Evolutionary conservation across 2,888 invertebrate genomes (phyloP).

Genomic region (Alloplasta piceator): DNA sequence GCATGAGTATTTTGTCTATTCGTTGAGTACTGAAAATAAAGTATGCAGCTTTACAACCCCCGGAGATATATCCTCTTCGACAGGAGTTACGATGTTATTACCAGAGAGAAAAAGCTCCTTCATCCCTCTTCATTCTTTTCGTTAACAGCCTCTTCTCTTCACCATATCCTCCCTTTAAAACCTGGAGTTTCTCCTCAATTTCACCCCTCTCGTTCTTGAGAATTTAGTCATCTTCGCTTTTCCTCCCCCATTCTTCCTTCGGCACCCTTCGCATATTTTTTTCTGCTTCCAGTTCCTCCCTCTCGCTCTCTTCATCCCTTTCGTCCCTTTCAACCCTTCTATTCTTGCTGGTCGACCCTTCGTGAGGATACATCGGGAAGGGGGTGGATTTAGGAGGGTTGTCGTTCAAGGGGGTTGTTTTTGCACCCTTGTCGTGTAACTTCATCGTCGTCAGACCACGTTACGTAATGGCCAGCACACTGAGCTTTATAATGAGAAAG

Average conservation of each 20-base stretch:
- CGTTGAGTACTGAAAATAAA: slow-evolving; percentile 30
- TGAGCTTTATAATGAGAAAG: no score
- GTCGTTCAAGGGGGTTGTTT: slow-evolving; percentile 51
- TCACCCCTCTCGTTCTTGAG: slow-evolving; percentile 32
- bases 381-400: not conserved
- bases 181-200: not conserved
- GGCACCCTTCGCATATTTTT: slow-evolving; percentile 33
- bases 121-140: slow-evolving; percentile 29
- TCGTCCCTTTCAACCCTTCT: slow-evolving; percentile 30
- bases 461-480: slow-evolving; percentile 18
- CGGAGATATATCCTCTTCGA: slow-evolving; percentile 37
- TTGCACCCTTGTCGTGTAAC: slow-evolving; percentile 46
- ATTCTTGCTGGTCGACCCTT: slow-evolving; percentile 20
- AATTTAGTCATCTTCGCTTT: slow-evolving; percentile 51
- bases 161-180: no score
- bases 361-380: slow-evolving; percentile 53
- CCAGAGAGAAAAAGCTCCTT: slow-evolving; percentile 53
- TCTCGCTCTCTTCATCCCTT: slow-evolving; percentile 23
- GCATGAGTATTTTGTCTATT: slow-evolving; percentile 1
- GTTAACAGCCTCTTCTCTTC: not conserved
- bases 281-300: slow-evolving; percentile 9
- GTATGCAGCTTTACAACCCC: slow-evolving; percentile 41
- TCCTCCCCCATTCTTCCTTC: slow-evolving; percentile 30
- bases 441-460: slow-evolving; percentile 43
- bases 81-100: slow-evolving; percentile 62